Percentiles rank a stretch among this genome's conserved stretches.
Evolutionary conservation across 35 echinoderm and acorn worm genomes (phyloP).

Genomic region (Lytechinus variegatus): DNA sequence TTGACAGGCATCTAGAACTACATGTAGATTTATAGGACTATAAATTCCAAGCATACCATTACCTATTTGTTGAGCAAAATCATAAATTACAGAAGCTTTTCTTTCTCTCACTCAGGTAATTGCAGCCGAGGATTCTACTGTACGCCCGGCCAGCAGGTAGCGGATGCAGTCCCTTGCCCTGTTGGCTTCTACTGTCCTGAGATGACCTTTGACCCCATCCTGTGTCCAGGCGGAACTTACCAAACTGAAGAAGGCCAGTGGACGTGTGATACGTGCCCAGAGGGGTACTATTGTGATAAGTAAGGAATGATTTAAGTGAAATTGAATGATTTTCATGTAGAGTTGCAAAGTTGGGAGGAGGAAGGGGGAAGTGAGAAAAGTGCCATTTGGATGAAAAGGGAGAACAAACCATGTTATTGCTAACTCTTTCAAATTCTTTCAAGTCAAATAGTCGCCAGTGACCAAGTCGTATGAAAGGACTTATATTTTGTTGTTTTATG

Average conservation of each 20-base stretch:
- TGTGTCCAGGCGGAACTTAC: slow-evolving; percentile 90
- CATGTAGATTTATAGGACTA: no score
- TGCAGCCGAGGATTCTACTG: slow-evolving; percentile 94
- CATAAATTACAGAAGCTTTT: no score
- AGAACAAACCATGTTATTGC: not conserved
- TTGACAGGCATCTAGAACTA: no score
- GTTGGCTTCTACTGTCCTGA: slow-evolving; percentile 94
- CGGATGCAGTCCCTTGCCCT: slow-evolving; percentile 79
- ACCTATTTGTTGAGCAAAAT: no score
- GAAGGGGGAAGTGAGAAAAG: not conserved
- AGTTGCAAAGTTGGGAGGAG: not conserved
- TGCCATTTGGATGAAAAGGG: not conserved
- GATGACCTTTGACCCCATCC: slow-evolving; percentile 85
- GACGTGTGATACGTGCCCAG: slow-evolving; percentile 89
- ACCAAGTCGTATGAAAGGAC: no score
- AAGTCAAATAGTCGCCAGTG: no score
- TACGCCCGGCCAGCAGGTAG: slow-evolving; percentile 77
- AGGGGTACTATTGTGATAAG: slow-evolving; percentile 96
- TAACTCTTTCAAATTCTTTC: no score
- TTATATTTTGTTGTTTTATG: no score
- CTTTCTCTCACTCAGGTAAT: slow-evolving; percentile 60
- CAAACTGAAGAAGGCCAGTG: slow-evolving; percentile 76
- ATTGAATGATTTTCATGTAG: not conserved
- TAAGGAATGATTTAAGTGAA: slow-evolving; percentile 20
- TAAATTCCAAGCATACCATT: no score